These are phyloP conservation scores for Argentina silus DNA, from an alignment of 2,797 vertebrate species.

Conservation along the genomic window DNA sequence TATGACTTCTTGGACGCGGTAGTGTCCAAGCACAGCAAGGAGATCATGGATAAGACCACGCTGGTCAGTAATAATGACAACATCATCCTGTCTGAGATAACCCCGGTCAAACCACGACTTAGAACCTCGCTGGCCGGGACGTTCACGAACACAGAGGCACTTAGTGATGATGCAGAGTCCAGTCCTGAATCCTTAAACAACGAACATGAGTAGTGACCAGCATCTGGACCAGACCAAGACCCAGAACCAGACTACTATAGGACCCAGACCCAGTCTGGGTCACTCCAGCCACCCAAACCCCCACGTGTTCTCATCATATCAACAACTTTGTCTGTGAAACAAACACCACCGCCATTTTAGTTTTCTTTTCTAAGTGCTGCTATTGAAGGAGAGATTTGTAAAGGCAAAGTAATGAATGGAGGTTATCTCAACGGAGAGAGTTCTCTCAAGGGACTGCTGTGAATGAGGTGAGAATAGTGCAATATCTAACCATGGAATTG, in stretches of 20 bases:
- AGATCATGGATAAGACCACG: constrained; percentile 96
- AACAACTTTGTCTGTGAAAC: constrained; percentile 34
- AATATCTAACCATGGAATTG: constrained; percentile 55
- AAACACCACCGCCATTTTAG: constrained; percentile 16
- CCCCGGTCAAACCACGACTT: constrained; percentile 84
- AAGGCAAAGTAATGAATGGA: constrained; percentile 9
- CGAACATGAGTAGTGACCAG: constrained; percentile 74
- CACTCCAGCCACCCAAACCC: constrained; percentile 24
- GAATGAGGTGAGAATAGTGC: constrained; percentile 56
- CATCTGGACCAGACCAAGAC: not conserved
- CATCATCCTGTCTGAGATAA: constrained; percentile 92
- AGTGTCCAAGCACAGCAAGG: constrained; percentile 91
- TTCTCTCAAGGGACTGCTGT: constrained; percentile 23
- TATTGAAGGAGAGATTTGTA: constrained; percentile 34
- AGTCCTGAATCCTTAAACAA: constrained; percentile 85
- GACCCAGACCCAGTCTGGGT: constrained; percentile 39
- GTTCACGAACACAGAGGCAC: constrained; percentile 88
- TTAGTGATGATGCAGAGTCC: constrained; percentile 81
- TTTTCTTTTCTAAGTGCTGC: constrained; percentile 55
- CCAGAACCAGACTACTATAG: not conserved
- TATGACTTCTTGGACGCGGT: constrained; percentile 94
- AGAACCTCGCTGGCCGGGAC: constrained; percentile 83
- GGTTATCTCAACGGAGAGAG: constrained; percentile 15
- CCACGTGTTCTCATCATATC: constrained; percentile 35
- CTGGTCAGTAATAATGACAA: constrained; percentile 92